These are phyloP conservation scores for Axinella damicornis DNA, from an alignment of 37 sponge, comb jelly and placozoan genomes.

Conservation along the genomic window DNA sequence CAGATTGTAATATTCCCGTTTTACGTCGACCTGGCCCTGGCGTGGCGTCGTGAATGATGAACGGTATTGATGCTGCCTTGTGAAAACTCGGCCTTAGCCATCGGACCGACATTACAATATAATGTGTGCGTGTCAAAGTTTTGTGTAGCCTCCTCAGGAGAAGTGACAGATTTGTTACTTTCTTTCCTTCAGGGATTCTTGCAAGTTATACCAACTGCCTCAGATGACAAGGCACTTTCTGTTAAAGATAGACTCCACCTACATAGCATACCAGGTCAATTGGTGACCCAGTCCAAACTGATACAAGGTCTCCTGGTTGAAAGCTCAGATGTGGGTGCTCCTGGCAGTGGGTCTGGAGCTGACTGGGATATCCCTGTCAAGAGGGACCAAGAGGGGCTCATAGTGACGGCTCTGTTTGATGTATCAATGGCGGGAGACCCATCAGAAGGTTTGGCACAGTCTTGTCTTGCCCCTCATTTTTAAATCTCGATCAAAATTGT, in stretches of 20 bases:
- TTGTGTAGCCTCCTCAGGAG: background rate
- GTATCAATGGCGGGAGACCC: slow-evolving; percentile 69
- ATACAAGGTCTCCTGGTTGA: slow-evolving; percentile 30
- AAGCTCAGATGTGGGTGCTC: background rate
- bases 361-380: background rate
- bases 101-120: too few relatives aligned
- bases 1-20: too few relatives aligned
- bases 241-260: background rate
- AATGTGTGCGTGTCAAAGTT: too few relatives aligned
- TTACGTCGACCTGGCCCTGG: too few relatives aligned
- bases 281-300: slow-evolving; percentile 5
- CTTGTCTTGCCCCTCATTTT: too few relatives aligned
- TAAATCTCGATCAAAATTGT: too few relatives aligned
- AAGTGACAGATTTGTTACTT: background rate
- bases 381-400: slow-evolving; percentile 29
- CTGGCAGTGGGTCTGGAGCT: too few relatives aligned
- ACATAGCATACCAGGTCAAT: background rate
- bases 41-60: too few relatives aligned
- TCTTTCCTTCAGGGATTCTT: slow-evolving; percentile 1
- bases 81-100: too few relatives aligned
- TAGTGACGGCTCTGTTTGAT: slow-evolving; percentile 62
- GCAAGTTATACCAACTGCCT: background rate
- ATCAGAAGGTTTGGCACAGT: slow-evolving; percentile 47
- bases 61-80: too few relatives aligned
- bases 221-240: background rate